Percentiles rank a stretch among this genome's conserved stretches.
Conservation (phyloP, 2,113 vertebrate species). For the Albula glossodonta region DNA sequence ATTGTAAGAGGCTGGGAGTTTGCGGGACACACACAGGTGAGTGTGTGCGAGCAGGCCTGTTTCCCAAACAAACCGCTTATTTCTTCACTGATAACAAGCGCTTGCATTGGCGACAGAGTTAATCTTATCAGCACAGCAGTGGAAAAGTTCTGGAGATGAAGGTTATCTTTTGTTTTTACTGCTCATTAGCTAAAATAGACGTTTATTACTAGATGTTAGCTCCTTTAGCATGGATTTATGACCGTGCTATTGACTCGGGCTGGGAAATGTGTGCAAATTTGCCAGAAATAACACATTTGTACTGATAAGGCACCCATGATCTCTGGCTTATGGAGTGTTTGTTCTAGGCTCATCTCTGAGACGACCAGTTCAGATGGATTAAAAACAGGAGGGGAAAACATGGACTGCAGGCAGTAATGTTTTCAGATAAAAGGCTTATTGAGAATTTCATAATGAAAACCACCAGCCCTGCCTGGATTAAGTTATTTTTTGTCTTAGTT, state of each 20-base stretch:
- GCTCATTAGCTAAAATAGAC: conserved; percentile 47
- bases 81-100: conserved; percentile 36
- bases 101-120: conserved; percentile 40
- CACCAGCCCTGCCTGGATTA: not conserved
- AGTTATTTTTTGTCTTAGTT: conserved; percentile 26
- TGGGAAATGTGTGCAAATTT: conserved; percentile 34
- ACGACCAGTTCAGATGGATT: not conserved
- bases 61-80: conserved; percentile 22
- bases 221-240: conserved; percentile 30
- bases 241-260: conserved; percentile 45
- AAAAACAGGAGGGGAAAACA: conserved; percentile 13
- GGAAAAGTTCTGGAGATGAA: conserved; percentile 44
- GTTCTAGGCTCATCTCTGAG: conserved; percentile 32
- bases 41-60: not conserved
- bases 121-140: conserved; percentile 49
- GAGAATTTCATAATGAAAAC: conserved; percentile 15
- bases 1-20: conserved; percentile 3
- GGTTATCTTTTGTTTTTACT: conserved; percentile 52
- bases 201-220: conserved; percentile 46
- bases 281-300: conserved; percentile 40
- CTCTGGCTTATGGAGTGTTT: conserved; percentile 45
- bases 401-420: not conserved
- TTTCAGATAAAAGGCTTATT: conserved; percentile 21
- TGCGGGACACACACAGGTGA: not conserved
- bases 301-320: conserved; percentile 44